Evolutionary conservation across 2,888 invertebrate species (phyloP).

Genomic region (Stenodema calcarata): DNA sequence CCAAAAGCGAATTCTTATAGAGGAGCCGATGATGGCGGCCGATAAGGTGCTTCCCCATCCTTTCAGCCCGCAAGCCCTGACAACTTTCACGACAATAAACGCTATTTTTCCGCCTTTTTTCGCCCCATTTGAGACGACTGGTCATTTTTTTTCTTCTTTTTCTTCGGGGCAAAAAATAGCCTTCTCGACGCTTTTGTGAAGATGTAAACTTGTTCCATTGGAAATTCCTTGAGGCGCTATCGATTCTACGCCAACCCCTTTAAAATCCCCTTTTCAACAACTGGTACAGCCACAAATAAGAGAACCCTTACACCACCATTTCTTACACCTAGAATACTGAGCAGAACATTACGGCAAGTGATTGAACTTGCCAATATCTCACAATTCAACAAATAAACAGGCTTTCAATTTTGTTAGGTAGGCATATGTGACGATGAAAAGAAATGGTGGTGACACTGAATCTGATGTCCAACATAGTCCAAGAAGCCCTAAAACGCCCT

Average conservation of each 20-base stretch:
- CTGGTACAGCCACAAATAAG: no score
- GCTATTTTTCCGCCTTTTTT: neutral
- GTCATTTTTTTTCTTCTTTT: neutral
- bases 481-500: no score
- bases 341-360: no score
- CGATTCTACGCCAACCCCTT: neutral
- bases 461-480: no score
- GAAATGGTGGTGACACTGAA: no score
- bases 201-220: neutral
- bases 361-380: no score
- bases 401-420: no score
- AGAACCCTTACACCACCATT: no score
- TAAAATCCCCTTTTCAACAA: neutral
- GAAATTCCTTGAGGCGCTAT: neutral
- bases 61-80: neutral
- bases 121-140: neutral
- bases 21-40: neutral
- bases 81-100: neutral
- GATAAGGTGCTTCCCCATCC: neutral
- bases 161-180: neutral
- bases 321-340: no score
- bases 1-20: neutral
- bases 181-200: neutral
- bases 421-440: no score
- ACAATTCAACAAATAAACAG: no score